Evolutionary conservation across 64 coral and sea anemone genomes (phyloP).

Genomic region (Acropora yongei): DNA sequence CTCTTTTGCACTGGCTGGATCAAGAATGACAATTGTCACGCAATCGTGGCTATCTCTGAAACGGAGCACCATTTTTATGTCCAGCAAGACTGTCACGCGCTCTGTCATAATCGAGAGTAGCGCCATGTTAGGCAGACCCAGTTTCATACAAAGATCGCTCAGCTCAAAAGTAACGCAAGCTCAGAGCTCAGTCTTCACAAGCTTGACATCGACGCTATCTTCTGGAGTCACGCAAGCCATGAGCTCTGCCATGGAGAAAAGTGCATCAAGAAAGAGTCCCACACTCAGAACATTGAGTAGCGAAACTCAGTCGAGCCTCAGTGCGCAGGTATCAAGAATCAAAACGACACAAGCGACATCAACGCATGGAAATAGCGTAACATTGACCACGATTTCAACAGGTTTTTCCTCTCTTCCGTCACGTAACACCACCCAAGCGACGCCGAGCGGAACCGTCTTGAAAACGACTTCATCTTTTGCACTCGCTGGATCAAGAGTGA

Average conservation of each 20-base stretch:
- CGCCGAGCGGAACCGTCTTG: not conserved
- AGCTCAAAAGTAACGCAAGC: not conserved
- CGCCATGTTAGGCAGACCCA: not conserved
- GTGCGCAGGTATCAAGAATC: not conserved
- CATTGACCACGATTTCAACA: not conserved
- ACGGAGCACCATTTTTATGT: constrained; percentile 1
- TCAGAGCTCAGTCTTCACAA: not conserved
- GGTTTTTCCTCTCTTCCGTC: not conserved
- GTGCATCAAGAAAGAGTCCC: not conserved
- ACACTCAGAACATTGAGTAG: not conserved
- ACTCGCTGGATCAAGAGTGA: constrained; percentile 12
- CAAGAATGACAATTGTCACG: not conserved
- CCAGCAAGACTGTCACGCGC: constrained; percentile 7
- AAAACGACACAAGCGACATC: not conserved
- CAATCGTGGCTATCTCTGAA: not conserved
- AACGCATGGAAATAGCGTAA: not conserved
- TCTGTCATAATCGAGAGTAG: not conserved
- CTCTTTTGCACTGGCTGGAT: not conserved
- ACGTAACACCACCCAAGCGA: not conserved
- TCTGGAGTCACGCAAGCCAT: not conserved
- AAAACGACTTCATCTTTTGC: not conserved
- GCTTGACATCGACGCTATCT: not conserved
- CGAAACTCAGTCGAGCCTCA: not conserved
- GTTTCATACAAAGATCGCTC: not conserved
- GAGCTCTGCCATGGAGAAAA: not conserved